phyloP scores from a whole-genome alignment of 1,140 invertebrate genomes.

The Cotesia typhae region DNA sequence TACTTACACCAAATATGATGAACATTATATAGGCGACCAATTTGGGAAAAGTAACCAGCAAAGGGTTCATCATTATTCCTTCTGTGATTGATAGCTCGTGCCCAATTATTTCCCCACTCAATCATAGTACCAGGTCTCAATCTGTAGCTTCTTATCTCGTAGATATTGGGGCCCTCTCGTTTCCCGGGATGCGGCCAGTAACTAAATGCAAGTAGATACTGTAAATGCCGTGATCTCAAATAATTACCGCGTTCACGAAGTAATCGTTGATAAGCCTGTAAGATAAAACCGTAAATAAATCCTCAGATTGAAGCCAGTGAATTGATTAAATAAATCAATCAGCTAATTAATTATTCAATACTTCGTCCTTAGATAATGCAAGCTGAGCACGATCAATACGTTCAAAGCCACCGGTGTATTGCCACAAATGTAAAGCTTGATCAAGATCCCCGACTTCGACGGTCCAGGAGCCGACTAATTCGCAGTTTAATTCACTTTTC shows the following conservation, averaged over 20 bases:
- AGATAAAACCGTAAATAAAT: constrained; percentile 35
- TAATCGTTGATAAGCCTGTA: constrained; percentile 80
- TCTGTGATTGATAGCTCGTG: constrained; percentile 90
- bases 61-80: constrained; percentile 93
- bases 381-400: constrained; percentile 83
- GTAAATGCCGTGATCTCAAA: constrained; percentile 88
- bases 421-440: constrained; percentile 95
- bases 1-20: constrained; percentile 98
- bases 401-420: constrained; percentile 90
- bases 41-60: constrained; percentile 95
- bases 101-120: constrained; percentile 99
- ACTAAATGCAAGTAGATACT: constrained; percentile 91
- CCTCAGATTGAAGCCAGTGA: neutral
- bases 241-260: constrained; percentile 83
- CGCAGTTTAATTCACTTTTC: constrained; percentile 75
- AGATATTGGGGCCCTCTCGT: constrained; percentile 82
- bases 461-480: constrained; percentile 85
- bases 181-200: constrained; percentile 86
- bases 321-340: constrained; percentile 6
- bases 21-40: constrained; percentile 94
- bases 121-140: constrained; percentile 97
- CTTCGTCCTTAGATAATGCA: constrained; percentile 76
- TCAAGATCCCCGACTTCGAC: constrained; percentile 97
- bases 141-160: constrained; percentile 93
- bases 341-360: constrained; percentile 58